Conservation (phyloP, 2,797 vertebrate species). For the Euthynnus affinis region DNA sequence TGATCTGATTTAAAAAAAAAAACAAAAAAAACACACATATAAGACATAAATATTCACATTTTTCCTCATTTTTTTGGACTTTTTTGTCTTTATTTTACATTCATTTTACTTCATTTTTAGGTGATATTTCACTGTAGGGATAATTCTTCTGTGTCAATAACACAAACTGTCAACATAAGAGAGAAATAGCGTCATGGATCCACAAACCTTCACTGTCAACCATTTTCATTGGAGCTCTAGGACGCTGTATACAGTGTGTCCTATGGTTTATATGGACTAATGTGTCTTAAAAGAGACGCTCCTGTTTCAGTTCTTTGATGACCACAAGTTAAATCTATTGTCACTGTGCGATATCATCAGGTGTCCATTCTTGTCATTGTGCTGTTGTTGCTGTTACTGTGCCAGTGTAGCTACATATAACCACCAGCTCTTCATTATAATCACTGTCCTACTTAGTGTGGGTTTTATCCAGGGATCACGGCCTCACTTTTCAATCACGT, state of each 20-base stretch:
- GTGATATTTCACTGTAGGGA: neutral
- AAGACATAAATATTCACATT: neutral
- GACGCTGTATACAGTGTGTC: no score
- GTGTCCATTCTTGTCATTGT: neutral
- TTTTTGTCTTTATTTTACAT: neutral
- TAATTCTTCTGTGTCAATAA: no score
- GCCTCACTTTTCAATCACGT: slow-evolving; percentile 47
- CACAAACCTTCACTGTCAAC: no score
- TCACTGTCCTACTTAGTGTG: slow-evolving; percentile 35
- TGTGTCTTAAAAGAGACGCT: no score
- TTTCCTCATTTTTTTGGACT: neutral
- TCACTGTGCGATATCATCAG: no score
- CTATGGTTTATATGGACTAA: no score
- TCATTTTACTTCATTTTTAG: neutral
- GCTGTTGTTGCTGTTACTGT: neutral
- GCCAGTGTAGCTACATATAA: neutral
- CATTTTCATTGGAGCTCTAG: no score
- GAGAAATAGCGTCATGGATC: no score
- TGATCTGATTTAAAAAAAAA: slow-evolving; percentile 84
- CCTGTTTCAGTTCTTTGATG: neutral
- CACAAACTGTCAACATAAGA: no score
- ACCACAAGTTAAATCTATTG: neutral
- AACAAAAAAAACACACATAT: neutral
- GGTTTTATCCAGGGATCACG: slow-evolving; percentile 26
- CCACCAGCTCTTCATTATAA: slow-evolving; percentile 4